Evolutionary conservation across 2,113 vertebrate species (phyloP).

Genomic region (Panthera tigris): DNA sequence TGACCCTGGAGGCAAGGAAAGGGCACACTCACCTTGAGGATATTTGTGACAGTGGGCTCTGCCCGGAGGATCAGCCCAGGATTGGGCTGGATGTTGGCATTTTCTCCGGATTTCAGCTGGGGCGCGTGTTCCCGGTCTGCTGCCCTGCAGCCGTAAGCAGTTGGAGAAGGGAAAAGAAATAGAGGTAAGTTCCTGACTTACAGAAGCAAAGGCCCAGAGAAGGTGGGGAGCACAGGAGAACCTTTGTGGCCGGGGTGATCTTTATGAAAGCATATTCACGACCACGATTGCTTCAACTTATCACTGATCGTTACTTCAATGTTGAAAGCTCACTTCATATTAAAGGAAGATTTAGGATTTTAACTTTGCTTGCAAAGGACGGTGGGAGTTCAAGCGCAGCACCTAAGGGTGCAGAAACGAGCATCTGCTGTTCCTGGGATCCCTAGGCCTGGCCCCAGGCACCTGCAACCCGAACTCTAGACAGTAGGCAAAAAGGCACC

Average conservation of each 20-base stretch:
- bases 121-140: conserved; percentile 94
- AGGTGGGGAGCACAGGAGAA: neutral
- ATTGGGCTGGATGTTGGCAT: conserved; percentile 97
- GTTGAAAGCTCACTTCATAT: neutral
- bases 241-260: neutral
- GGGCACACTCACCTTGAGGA: conserved; percentile 90
- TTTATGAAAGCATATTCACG: neutral
- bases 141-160: conserved; percentile 80
- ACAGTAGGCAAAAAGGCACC: neutral
- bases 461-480: neutral
- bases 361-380: neutral
- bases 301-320: neutral
- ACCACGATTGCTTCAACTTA: accelerated
- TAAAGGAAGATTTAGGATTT: neutral
- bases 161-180: neutral
- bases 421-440: neutral
- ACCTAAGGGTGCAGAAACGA: neutral
- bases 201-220: neutral
- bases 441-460: neutral
- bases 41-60: conserved; percentile 98
- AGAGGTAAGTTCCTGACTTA: neutral
- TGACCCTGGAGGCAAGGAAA: neutral
- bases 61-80: conserved; percentile 96
- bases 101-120: conserved; percentile 93
- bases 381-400: neutral